phyloP scores from a whole-genome alignment of 2,888 invertebrate genomes.

The Drosophila aldrichi region DNA sequence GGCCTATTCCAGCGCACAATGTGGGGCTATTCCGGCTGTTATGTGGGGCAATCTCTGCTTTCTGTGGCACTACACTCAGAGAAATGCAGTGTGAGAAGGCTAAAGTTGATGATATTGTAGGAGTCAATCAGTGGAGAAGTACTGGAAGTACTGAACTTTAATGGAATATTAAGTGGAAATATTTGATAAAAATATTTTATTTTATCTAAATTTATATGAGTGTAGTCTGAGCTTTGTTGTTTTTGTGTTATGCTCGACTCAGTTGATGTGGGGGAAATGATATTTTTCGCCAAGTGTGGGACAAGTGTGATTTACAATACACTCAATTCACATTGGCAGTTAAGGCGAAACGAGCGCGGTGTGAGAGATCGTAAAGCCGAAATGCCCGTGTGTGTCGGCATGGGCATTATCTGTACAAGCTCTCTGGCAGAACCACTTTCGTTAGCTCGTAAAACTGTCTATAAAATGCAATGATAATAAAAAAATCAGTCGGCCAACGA shows the following conservation, averaged over 20 bases:
- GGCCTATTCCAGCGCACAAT: conserved; percentile 40
- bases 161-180: background rate
- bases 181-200: background rate
- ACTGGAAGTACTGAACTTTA: too few relatives aligned
- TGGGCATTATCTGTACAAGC: conserved; percentile 61
- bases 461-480: conserved; percentile 81
- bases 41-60: conserved; percentile 17
- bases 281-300: conserved; percentile 14
- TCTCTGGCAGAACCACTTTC: conserved; percentile 76
- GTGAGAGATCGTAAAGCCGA: conserved; percentile 63
- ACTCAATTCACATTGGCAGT: conserved; percentile 57
- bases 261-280: background rate
- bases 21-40: conserved; percentile 45
- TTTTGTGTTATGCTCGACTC: background rate
- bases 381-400: conserved; percentile 36
- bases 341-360: conserved; percentile 12
- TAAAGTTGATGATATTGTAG: background rate
- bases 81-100: background rate
- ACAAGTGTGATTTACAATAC: conserved; percentile 74
- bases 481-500: conserved; percentile 52
- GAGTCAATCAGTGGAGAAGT: too few relatives aligned
- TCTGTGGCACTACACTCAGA: conserved; percentile 3
- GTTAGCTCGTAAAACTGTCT: conserved; percentile 79
- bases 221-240: background rate
- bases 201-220: background rate